These are phyloP conservation scores for Drosophila busckii DNA, from an alignment of 1,140 invertebrate species.

Conservation along the genomic window DNA sequence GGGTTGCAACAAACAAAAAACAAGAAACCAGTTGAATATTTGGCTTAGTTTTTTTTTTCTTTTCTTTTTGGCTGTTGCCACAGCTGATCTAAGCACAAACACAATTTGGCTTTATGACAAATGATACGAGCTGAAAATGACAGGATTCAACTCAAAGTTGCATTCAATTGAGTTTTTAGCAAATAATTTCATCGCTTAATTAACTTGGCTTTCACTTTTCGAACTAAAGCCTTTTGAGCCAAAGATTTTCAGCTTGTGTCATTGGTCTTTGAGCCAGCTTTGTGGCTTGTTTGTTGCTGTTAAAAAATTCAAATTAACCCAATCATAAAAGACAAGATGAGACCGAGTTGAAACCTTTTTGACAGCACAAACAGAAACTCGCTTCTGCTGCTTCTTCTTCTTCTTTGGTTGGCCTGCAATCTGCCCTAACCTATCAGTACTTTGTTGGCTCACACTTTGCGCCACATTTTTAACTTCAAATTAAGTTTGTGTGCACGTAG, in stretches of 20 bases:
- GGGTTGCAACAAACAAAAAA: too few species aligned
- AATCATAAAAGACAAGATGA: constrained; percentile 67
- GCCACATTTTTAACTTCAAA: constrained; percentile 71
- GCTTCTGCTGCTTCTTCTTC: background rate
- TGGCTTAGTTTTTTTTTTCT: constrained; percentile 23
- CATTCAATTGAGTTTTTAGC: too few species aligned
- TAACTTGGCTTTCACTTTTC: too few species aligned
- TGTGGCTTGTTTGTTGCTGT: constrained; percentile 9
- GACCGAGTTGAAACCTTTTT: constrained; percentile 40
- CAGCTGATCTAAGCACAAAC: constrained; percentile 30
- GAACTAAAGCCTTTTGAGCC: too few species aligned
- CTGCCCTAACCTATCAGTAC: background rate
- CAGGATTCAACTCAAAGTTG: background rate
- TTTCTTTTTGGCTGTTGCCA: too few species aligned
- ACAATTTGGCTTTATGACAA: background rate
- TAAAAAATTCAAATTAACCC: constrained; percentile 68
- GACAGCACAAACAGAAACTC: constrained; percentile 12
- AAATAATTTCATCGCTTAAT: too few species aligned
- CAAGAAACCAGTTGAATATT: constrained; percentile 43
- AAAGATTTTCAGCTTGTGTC: background rate
- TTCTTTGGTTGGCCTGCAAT: background rate
- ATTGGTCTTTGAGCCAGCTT: background rate
- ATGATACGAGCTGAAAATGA: constrained; percentile 18
- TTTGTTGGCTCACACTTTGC: constrained; percentile 52
- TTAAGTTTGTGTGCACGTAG: constrained; percentile 75